These are phyloP conservation scores for Triops longicaudatus DNA, from an alignment of 1,140 invertebrate species.

Conservation along the genomic window DNA sequence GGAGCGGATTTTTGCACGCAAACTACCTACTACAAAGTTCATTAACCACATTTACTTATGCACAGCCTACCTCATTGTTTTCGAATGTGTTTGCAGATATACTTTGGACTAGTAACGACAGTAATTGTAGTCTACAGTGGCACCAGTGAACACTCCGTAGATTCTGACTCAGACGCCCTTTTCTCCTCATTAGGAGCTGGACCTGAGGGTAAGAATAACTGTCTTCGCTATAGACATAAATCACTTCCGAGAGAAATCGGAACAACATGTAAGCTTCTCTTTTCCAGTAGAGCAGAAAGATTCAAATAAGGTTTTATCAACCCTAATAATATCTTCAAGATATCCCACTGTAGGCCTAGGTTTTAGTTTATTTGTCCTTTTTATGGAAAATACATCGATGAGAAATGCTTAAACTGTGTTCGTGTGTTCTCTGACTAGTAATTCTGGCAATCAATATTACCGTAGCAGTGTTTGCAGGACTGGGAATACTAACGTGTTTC, in stretches of 20 bases:
- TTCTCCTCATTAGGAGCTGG: not conserved
- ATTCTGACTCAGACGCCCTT: not conserved
- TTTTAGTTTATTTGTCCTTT: no score
- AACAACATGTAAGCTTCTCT: not conserved
- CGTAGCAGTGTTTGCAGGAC: not conserved
- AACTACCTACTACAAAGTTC: not conserved
- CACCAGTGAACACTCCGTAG: not conserved
- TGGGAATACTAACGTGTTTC: not conserved
- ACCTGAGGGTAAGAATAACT: not conserved
- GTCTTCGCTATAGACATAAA: not conserved
- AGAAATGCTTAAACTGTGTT: not conserved
- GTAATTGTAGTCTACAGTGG: not conserved
- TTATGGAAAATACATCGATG: not conserved
- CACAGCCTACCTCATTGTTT: not conserved
- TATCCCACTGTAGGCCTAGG: no score
- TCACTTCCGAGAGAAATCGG: not conserved
- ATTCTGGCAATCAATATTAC: not conserved
- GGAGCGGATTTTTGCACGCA: no score
- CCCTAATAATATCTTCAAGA: no score
- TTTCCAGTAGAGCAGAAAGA: not conserved
- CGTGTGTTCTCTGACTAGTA: not conserved
- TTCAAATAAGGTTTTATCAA: not conserved
- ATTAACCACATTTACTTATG: not conserved
- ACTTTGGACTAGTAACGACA: not conserved
- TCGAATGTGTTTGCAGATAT: not conserved